Base-by-base conservation (phyloP, 2,113 vertebrate genomes). In the Verasper variegatus region DNA sequence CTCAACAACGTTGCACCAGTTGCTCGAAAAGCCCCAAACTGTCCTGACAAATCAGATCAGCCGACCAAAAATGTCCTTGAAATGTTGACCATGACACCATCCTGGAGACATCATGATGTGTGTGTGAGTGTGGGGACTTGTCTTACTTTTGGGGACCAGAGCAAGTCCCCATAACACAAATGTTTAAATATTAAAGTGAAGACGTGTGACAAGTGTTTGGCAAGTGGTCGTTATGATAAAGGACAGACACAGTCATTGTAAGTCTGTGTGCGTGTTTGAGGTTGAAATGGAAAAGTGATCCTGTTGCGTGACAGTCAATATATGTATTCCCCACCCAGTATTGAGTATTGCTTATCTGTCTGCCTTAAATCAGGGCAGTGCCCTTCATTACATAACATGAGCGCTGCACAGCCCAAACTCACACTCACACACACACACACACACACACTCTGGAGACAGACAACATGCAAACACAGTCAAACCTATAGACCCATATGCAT, bases 371-470 rank as follows among this genome's bases (percentile, higher is more conserved):
- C 69, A 85, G 76, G 80, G 26, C 87, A 37, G 15, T 70, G 78
- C 56, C 86, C 86, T 89, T 83, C 13, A 49, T 90, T 92, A 87
- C 63, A 56, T 89, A 91, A 92, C 69, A 54, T 8, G 1, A 24
- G 51, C 27, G 52, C 51, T 62, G 56, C 74, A 86, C 79, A 35
- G 61, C 17, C 21, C 60, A 62, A 61, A 68, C 37, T 57, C 70
- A 81, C 37, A 63, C 61, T 56, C 57, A 61, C 54, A 69, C 76
- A 58, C 47, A 63, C 73, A 77, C 51, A 55, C 61, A 62, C 54
- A 63, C 51, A 73, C 75, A 60, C 68, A 64, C 75, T 42, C 40
- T 6, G 9, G 12, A 59, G 24, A 67, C 21, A 24, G 61, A 37
- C 37, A 58, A 37, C 37, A 58, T 47, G 62, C 73, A 52, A 69